Conservation (phyloP, 2,888 invertebrate genomes). For the Steinernema carpocapsae region DNA sequence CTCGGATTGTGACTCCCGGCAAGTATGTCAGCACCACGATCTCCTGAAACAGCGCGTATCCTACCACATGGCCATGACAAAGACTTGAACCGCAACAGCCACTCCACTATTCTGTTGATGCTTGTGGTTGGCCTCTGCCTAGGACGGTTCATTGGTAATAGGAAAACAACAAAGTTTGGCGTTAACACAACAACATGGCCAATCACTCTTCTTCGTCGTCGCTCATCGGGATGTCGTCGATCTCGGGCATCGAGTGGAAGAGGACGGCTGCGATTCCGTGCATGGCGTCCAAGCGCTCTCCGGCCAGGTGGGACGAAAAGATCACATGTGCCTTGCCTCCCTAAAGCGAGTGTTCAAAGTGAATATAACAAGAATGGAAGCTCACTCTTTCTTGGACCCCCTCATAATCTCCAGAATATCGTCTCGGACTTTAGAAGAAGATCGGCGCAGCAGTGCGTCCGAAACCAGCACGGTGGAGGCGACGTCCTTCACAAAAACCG, state of each 20-base stretch:
- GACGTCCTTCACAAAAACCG: background rate
- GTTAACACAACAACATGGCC: background rate
- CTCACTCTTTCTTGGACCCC: background rate
- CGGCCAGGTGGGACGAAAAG: background rate
- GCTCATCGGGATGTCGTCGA: conserved; percentile 18
- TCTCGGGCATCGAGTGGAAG: background rate
- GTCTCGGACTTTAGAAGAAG: background rate
- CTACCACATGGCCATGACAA: too few relatives aligned
- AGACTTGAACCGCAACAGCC: too few relatives aligned
- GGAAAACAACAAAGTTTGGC: background rate
- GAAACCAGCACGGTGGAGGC: background rate
- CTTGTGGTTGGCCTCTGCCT: too few relatives aligned
- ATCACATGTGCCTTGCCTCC: background rate
- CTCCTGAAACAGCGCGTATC: background rate
- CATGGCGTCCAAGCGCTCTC: background rate
- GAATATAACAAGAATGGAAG: background rate
- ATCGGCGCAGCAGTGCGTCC: background rate
- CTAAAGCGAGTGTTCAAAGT: background rate
- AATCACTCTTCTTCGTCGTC: conserved; percentile 15
- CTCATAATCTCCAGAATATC: background rate
- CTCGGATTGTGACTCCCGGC: background rate
- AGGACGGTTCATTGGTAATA: background rate
- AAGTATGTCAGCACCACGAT: background rate
- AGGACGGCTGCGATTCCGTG: conserved; percentile 14
- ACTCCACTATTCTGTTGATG: too few relatives aligned